Percentiles rank a stretch among this genome's conserved stretches.
Conservation (phyloP, 2,888 invertebrate species). For the Pantelozetes paolii region DNA sequence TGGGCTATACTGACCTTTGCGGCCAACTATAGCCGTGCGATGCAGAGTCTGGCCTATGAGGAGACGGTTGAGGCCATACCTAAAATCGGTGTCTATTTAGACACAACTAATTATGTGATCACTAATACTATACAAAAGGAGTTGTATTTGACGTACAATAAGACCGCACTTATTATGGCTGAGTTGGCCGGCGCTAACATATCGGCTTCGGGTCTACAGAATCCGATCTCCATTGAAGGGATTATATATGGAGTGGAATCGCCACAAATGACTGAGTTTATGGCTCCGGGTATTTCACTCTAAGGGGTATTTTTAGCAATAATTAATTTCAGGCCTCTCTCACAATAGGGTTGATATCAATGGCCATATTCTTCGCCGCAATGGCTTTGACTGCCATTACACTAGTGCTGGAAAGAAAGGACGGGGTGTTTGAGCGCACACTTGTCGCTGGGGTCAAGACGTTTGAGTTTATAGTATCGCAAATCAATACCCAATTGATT, state of each 20-base stretch:
- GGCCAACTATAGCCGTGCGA: constrained; percentile 66
- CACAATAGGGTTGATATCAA: constrained; percentile 36
- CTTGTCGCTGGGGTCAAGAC: constrained; percentile 91
- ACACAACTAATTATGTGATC: constrained; percentile 65
- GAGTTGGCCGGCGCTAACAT: constrained; percentile 24
- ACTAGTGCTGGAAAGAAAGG: constrained; percentile 81
- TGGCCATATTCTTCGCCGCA: constrained; percentile 88
- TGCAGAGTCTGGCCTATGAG: constrained; percentile 21
- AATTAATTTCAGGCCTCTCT: too few relatives aligned
- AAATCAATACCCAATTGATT: constrained; percentile 88
- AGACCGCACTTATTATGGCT: background rate
- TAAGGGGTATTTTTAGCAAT: constrained; percentile 51
- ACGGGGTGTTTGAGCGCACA: constrained; percentile 81
- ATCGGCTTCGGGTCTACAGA: background rate
- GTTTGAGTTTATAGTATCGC: constrained; percentile 84
- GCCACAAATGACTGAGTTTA: constrained; percentile 86
- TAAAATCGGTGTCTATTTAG: constrained; percentile 81
- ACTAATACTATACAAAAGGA: constrained; percentile 35
- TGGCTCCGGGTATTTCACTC: constrained; percentile 81
- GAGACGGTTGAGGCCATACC: constrained; percentile 55
- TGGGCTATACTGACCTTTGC: constrained; percentile 87
- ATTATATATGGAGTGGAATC: constrained; percentile 37
- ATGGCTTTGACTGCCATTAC: constrained; percentile 91
- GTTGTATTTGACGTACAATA: constrained; percentile 37
- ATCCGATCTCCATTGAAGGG: constrained; percentile 35